Evolutionary conservation across 2,113 vertebrate genomes (phyloP), one percentile per base, ranked within the genome.

Genomic region (Oncorhynchus mykiss): DNA sequence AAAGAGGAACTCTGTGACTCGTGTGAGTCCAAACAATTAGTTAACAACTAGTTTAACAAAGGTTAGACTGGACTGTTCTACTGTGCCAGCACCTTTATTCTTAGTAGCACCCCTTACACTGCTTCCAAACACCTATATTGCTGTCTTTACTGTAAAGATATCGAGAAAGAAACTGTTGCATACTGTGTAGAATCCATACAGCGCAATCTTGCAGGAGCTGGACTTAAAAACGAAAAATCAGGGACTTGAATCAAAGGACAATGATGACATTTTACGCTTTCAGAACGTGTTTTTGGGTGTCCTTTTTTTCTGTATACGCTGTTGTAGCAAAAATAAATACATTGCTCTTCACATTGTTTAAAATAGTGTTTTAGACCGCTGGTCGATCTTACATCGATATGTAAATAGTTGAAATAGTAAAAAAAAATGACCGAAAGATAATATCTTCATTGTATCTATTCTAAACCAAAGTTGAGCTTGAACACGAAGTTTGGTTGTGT

Each of bases 391-490:
- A 93, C 91, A 92, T 93, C 88, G 86, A 89, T 89, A 82, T 94
- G 92, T 93, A 93, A 85, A 91, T 93, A 93, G 64, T 82, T 85
- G 81, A 85, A 62, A 72, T 85, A 87, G 90, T 83, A 87, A 83
- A 73, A 83, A 73, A 68, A 71, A 78, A 77, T 76, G 45, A 16
- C 27, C 74, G 83, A 93, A 80, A 76, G 89, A 87, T 90, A 90
- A 88, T 92, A 90, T 92, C 88, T 88, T 91, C 89, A 91, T 92
- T 89, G 89, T 92, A 92, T 92, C 86, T 92, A 92, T 73, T 91
- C 89, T 85, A 92, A 93, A 94, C 93, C 93, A 94, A 94, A 94
- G 93, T 92, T 93, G 92, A 93, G 93, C 92, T 93, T 75, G 86
- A 93, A 93, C 92, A 92, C 92, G 90, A 93, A 90, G 93, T 94